Conservation (phyloP, 2,797 vertebrate species). For the Cossypha niveicapilla region DNA sequence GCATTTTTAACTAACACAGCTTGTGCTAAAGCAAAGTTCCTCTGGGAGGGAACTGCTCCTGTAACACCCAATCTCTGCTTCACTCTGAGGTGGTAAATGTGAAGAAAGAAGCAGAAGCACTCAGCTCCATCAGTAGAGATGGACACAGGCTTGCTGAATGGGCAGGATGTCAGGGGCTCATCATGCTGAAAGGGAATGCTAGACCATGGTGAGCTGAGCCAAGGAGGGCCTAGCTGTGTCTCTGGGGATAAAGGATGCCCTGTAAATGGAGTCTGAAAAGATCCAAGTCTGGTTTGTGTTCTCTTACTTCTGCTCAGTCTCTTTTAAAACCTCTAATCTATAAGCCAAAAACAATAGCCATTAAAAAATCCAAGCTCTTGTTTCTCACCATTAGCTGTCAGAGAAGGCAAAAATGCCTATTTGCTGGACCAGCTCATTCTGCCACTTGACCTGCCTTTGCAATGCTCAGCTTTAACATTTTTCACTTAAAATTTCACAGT, state of each 20-base stretch:
- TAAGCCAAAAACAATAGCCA: neutral
- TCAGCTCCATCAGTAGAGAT: neutral
- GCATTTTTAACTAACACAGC: neutral
- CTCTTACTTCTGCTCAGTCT: neutral
- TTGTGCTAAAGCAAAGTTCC: neutral
- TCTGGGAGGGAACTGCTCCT: neutral
- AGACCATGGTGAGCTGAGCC: neutral
- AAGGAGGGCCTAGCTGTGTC: neutral
- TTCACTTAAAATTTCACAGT: conserved; percentile 22
- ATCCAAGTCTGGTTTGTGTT: neutral
- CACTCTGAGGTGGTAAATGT: neutral
- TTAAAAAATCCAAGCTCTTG: neutral
- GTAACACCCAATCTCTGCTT: neutral
- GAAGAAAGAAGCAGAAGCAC: neutral
- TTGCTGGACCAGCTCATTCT: neutral
- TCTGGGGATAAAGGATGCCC: neutral
- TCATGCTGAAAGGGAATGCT: neutral
- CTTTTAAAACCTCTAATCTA: neutral
- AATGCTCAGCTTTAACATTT: neutral
- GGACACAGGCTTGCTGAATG: neutral
- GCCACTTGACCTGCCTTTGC: neutral
- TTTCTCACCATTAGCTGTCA: neutral
- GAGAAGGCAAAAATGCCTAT: neutral
- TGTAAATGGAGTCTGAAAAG: neutral
- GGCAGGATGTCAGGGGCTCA: neutral